These are phyloP conservation scores for Orthonyx spaldingii DNA, from an alignment of 2,113 vertebrate genomes.

Conservation along the genomic window DNA sequence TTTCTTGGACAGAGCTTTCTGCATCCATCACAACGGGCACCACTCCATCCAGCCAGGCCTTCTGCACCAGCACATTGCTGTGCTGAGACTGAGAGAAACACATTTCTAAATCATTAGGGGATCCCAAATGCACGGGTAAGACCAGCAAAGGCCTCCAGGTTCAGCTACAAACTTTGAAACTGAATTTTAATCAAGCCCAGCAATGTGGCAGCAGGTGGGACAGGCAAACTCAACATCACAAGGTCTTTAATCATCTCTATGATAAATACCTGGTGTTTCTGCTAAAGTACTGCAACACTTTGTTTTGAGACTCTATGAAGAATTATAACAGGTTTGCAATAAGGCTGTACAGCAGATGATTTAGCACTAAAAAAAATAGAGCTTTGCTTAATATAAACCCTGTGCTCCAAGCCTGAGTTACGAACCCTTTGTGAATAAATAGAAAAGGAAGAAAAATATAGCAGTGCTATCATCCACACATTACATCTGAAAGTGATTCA, in stretches of 20 bases:
- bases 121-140: neutral
- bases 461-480: neutral
- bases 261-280: neutral
- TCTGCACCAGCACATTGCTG: slow-evolving; percentile 73
- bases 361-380: neutral
- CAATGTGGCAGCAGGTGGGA: neutral
- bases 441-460: slow-evolving; percentile 26
- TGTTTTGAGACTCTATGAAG: neutral
- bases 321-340: neutral
- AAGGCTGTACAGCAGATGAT: slow-evolving; percentile 19
- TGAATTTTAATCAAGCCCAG: neutral
- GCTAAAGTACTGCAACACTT: neutral
- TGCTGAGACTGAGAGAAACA: slow-evolving; percentile 72
- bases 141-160: neutral
- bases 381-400: slow-evolving; percentile 40
- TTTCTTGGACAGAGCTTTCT: slow-evolving; percentile 87
- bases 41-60: slow-evolving; percentile 83
- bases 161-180: neutral
- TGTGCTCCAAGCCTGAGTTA: neutral
- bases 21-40: slow-evolving; percentile 81
- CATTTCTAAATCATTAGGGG: neutral
- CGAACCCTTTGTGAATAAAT: slow-evolving; percentile 31
- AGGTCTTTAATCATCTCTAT: neutral
- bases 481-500: slow-evolving; percentile 18
- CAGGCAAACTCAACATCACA: neutral